Evolutionary conservation across 2,888 invertebrate genomes (phyloP), one percentile per base, ranked within the genome.

Genomic region (Macrophya alboannulata): DNA sequence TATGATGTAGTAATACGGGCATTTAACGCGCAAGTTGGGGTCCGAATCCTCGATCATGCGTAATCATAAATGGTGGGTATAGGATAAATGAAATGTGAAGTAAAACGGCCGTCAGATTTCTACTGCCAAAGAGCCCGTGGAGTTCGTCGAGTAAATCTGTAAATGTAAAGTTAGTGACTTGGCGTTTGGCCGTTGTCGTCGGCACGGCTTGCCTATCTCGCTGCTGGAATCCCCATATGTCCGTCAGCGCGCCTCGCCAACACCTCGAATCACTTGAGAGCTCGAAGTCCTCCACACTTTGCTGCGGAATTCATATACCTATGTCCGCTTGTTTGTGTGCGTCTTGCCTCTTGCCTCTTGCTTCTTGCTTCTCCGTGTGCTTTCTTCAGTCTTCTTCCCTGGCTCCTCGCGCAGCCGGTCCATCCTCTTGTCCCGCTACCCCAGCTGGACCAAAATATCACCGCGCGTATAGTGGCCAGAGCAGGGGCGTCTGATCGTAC

Each of bases 161-260:
- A 83, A 65, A 82, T 82, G 82, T 82, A 45, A 51, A 82, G 71
- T 83, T 83, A 83, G 83, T 83, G 68, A 83, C 83, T 83, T 51
- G 83, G 71, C 83, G 85, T 85, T 85, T 85, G 82, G 85, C 81
- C 85, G 85, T 84, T 81, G 85, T 82, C 79, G 85, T 84, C 85
- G 85, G 88, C 92, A 88, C 89, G 89, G 89, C 89, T 87, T 89
- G 92, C 92, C 91, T 92, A 93, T 93, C 91, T 92, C 92, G 88
- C 92, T 87, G 92, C 93, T 92, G 92, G 93, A 93, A 92, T 92
- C 91, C 92, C 92, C 93, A 91, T 93, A 92, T 92, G 92, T 93
- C 93, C 91, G 90, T 93, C 92, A 91, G 87, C 92, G 88, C 86
- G 87, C 88, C 89, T 87, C 90, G 89, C 90, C 89, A 90, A 90